Conservation (phyloP, 2,888 invertebrate genomes). For the Leptinotarsa peninsularis region DNA sequence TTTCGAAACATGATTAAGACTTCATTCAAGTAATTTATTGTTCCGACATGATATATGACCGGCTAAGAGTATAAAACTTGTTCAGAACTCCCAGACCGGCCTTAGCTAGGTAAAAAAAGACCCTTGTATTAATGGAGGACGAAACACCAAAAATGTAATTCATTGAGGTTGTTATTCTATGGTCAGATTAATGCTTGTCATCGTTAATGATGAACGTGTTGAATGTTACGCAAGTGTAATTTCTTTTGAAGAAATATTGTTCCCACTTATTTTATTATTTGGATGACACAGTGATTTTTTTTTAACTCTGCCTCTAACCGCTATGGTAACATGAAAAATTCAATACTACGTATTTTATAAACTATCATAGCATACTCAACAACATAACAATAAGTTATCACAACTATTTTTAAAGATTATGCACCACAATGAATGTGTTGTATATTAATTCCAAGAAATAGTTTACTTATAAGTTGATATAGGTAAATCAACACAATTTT, state of each 20-base stretch:
- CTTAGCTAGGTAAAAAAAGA: conserved; percentile 30
- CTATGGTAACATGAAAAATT: too few species aligned
- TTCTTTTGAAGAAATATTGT: neutral
- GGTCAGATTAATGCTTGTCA: neutral
- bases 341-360: too few species aligned
- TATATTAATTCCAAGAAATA: too few species aligned
- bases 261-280: neutral
- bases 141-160: conserved; percentile 25
- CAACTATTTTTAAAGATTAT: too few species aligned
- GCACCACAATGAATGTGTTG: too few species aligned
- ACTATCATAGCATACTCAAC: too few species aligned
- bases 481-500: too few species aligned
- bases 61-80: conserved; percentile 30
- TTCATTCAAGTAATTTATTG: conserved; percentile 37
- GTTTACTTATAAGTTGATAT: too few species aligned
- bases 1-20: conserved; percentile 34
- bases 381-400: too few species aligned
- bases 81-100: conserved; percentile 33
- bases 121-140: conserved; percentile 28
- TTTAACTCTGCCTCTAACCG: too few species aligned
- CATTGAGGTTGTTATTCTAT: conserved; percentile 26
- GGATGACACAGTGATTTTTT: too few species aligned
- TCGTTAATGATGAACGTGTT: neutral
- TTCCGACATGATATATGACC: conserved; percentile 36
- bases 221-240: neutral